These are phyloP conservation scores for Corythoichthys intestinalis DNA, from an alignment of 2,113 vertebrate species.

Conservation along the genomic window DNA sequence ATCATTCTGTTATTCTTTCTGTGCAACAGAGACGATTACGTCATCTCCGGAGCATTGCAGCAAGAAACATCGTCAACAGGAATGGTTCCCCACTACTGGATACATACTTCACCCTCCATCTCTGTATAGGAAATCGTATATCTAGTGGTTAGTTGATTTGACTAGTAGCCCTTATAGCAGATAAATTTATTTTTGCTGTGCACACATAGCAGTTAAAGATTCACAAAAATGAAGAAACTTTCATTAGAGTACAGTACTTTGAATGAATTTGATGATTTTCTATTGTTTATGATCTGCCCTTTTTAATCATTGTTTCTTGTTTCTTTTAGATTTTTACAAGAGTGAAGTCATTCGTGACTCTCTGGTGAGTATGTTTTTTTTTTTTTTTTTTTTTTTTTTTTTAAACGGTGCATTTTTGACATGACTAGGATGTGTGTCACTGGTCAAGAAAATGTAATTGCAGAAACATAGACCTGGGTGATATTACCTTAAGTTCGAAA, in stretches of 20 bases:
- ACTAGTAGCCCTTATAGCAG: not conserved
- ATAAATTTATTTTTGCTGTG: not conserved
- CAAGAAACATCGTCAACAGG: constrained; percentile 90
- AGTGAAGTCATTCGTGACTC: constrained; percentile 97
- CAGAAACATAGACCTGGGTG: too few species aligned
- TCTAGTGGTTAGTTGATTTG: constrained; percentile 71
- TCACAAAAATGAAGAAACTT: not conserved
- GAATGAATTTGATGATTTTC: not conserved
- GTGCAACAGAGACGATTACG: constrained; percentile 85
- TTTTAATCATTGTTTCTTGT: constrained; percentile 13
- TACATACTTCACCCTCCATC: constrained; percentile 94
- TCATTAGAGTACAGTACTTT: not conserved
- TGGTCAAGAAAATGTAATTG: not conserved
- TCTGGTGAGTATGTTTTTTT: constrained; percentile 82
- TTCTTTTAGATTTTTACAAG: constrained; percentile 88
- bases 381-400: constrained; percentile 7
- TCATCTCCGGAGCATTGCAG: constrained; percentile 92
- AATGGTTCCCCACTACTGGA: constrained; percentile 91
- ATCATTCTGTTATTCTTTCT: not conserved
- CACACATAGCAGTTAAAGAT: not conserved
- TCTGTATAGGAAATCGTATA: constrained; percentile 79
- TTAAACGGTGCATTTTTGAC: not conserved
- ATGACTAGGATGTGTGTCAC: not conserved
- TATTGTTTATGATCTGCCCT: not conserved
- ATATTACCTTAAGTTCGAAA: too few species aligned